These are phyloP conservation scores for Pao palembangensis DNA, from an alignment of 2,113 vertebrate genomes.

Conservation along the genomic window DNA sequence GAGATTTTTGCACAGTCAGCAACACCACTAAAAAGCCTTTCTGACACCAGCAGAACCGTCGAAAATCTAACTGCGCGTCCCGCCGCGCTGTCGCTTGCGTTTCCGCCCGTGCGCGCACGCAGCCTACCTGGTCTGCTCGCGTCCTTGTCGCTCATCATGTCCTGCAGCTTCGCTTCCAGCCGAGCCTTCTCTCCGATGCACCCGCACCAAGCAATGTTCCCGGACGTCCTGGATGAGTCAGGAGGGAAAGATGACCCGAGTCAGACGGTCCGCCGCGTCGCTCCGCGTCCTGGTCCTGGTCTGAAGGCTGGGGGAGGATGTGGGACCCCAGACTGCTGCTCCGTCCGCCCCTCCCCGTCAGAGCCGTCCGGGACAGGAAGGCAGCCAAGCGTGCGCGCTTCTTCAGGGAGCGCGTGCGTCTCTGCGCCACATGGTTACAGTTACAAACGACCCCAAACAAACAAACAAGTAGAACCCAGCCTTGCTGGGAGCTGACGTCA, in stretches of 20 bases:
- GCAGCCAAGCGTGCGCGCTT: conserved; percentile 34
- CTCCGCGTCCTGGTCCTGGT: no score
- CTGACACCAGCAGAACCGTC: no score
- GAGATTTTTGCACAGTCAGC: background rate
- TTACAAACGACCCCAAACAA: no score
- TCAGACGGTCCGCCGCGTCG: no score
- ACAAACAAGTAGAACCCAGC: no score
- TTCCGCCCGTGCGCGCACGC: background rate
- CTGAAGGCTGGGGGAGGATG: conserved; percentile 51
- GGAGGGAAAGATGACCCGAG: background rate
- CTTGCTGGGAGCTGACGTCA: no score
- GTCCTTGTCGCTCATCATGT: conserved; percentile 71
- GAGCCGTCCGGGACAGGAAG: conserved; percentile 51
- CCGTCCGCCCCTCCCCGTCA: conserved; percentile 60
- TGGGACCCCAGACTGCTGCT: conserved; percentile 46
- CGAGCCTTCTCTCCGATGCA: conserved; percentile 48
- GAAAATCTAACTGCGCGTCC: no score
- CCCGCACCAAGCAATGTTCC: conserved; percentile 62
- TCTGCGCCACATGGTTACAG: background rate
- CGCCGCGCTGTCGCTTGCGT: no score
- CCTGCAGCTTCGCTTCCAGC: conserved; percentile 51
- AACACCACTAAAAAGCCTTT: no score
- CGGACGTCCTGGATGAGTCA: conserved; percentile 22
- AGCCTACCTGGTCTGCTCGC: conserved; percentile 63
- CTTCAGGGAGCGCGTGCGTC: no score